Percentiles rank a stretch among this genome's conserved stretches.
Evolutionary conservation across 2,888 invertebrate genomes (phyloP).

Genomic region (Epirrhoe alternata): DNA sequence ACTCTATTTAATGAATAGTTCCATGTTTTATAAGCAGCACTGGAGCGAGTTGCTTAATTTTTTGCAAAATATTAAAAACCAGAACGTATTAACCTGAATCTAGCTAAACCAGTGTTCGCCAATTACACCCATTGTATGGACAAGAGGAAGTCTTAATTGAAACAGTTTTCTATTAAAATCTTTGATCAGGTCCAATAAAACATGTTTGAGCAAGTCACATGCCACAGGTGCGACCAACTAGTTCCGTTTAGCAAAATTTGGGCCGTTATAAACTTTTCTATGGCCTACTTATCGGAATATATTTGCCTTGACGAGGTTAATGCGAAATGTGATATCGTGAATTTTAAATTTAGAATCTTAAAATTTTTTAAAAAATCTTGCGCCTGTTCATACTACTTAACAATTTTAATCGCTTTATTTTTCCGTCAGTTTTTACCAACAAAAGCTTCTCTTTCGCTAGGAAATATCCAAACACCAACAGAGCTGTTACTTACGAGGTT

Average conservation of each 20-base stretch:
- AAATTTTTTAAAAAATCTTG: slow-evolving; percentile 5
- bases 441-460: no score
- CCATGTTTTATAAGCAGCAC: no score
- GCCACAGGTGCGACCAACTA: slow-evolving; percentile 67
- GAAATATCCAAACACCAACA: no score
- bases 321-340: slow-evolving; percentile 37
- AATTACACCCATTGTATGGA: slow-evolving; percentile 10
- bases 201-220: slow-evolving; percentile 71
- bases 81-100: neutral
- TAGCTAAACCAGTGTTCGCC: neutral
- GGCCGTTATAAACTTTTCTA: slow-evolving; percentile 72
- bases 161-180: slow-evolving; percentile 54
- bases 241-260: slow-evolving; percentile 70
- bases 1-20: no score
- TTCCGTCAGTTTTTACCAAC: no score
- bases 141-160: slow-evolving; percentile 46
- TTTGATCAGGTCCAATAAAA: slow-evolving; percentile 59
- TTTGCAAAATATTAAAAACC: neutral
- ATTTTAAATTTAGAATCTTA: neutral
- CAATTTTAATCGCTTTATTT: no score
- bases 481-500: no score
- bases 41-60: no score
- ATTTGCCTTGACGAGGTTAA: slow-evolving; percentile 44
- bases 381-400: no score
- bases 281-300: slow-evolving; percentile 66